A percentile compares a stretch with the other conserved stretches of the same genome.
Evolutionary conservation across 2,888 invertebrate genomes (phyloP).

Genomic region (Chrysina gloriosa): DNA sequence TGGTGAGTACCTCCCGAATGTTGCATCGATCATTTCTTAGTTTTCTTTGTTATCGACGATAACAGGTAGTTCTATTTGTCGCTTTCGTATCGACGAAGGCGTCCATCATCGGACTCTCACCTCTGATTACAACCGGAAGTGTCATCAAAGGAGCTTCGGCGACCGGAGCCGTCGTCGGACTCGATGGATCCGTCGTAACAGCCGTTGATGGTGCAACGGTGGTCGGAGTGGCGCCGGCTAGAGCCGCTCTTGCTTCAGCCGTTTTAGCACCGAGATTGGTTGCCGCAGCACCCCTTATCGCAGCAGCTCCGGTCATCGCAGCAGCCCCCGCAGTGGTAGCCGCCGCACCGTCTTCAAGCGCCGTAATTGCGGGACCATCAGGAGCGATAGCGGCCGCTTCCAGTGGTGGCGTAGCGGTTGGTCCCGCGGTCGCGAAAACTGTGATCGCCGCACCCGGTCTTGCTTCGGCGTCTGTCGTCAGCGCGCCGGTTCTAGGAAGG

Average conservation of each 20-base stretch:
- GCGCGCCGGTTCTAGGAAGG: constrained; percentile 32
- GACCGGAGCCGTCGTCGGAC: constrained; percentile 47
- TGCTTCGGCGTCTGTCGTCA: constrained; percentile 39
- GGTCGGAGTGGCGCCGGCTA: constrained; percentile 30
- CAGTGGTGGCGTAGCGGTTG: constrained; percentile 33
- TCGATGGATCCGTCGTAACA: constrained; percentile 36
- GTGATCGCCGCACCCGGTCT: constrained; percentile 31
- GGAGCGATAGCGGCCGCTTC: constrained; percentile 40
- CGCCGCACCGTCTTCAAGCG: constrained; percentile 30
- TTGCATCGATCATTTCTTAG: background rate
- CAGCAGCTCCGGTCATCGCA: constrained; percentile 19
- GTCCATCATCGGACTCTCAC: constrained; percentile 53
- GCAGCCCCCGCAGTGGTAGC: constrained; percentile 27
- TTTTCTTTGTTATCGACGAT: too few species aligned
- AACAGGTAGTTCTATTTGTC: constrained; percentile 51
- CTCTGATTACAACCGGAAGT: constrained; percentile 54
- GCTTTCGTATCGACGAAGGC: constrained; percentile 55
- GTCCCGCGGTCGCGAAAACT: constrained; percentile 31
- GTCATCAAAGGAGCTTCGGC: constrained; percentile 57
- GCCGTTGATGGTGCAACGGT: constrained; percentile 39
- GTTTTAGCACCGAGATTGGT: constrained; percentile 14
- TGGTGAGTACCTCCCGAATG: constrained; percentile 52
- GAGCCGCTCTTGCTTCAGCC: constrained; percentile 22
- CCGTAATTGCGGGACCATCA: constrained; percentile 44
- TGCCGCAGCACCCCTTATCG: constrained; percentile 1